Conservation (phyloP, 2,888 invertebrate genomes). For the Calliscelio sp. region DNA sequence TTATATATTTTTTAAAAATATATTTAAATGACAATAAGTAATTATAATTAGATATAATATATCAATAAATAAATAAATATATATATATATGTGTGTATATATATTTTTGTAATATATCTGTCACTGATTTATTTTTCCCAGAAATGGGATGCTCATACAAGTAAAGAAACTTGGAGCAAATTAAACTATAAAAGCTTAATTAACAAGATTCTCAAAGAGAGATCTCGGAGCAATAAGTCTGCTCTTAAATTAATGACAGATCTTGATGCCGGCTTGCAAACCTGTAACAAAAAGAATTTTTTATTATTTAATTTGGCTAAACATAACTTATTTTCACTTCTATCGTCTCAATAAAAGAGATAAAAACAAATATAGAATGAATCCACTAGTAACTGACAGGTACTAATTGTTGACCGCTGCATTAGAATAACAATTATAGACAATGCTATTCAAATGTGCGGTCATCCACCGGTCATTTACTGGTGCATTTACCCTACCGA, state of each 20-base stretch:
- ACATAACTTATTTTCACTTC: too few species aligned
- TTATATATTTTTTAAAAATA: background rate
- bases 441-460: too few species aligned
- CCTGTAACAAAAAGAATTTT: background rate
- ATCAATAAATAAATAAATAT: background rate
- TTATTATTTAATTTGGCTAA: too few species aligned
- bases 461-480: too few species aligned
- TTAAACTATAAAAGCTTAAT: background rate
- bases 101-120: background rate
- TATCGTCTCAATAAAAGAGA: too few species aligned
- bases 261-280: background rate
- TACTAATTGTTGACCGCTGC: too few species aligned
- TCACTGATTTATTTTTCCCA: background rate
- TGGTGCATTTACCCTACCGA: too few species aligned
- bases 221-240: background rate
- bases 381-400: too few species aligned
- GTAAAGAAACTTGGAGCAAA: background rate
- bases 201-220: background rate
- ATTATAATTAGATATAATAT: too few species aligned
- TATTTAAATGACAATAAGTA: background rate
- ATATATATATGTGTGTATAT: too few species aligned
- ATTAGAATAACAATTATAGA: too few species aligned
- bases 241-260: background rate
- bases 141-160: constrained; percentile 12
- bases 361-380: too few species aligned